Conservation (phyloP, 2,113 vertebrate genomes). For the Hippocampus guttulatus region DNA sequence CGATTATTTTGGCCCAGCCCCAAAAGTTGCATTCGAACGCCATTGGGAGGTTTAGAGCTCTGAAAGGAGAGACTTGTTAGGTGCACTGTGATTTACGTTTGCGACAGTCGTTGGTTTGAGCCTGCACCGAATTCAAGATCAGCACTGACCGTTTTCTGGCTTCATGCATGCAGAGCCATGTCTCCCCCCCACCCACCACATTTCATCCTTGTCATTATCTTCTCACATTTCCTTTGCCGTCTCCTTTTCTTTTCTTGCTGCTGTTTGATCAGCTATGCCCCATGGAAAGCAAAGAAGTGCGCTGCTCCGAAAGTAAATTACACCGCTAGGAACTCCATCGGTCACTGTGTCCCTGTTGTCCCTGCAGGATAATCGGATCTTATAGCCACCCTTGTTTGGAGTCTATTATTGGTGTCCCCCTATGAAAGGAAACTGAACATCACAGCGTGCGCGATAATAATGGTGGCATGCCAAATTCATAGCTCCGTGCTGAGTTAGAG, state of each 20-base stretch:
- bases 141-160: constrained; percentile 7
- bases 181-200: neutral
- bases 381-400: constrained; percentile 50
- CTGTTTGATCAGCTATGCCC: constrained; percentile 50
- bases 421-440: constrained; percentile 33
- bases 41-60: neutral
- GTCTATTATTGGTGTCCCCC: constrained; percentile 59
- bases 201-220: neutral
- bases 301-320: constrained; percentile 43
- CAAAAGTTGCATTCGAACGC: constrained; percentile 6
- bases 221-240: constrained; percentile 10
- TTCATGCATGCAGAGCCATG: neutral
- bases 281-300: constrained; percentile 37
- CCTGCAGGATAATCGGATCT: constrained; percentile 65
- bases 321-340: constrained; percentile 42
- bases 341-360: constrained; percentile 61
- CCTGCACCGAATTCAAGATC: constrained; percentile 31
- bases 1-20: neutral
- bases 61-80: neutral
- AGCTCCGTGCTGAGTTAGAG: constrained; percentile 6
- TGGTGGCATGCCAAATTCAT: constrained; percentile 27
- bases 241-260: constrained; percentile 14
- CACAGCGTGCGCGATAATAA: constrained; percentile 16
- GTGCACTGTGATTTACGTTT: constrained; percentile 3
- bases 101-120: constrained; percentile 6